A percentile compares a stretch with the other conserved stretches of the same genome.
Evolutionary conservation across 37 sponge, comb jelly and placozoan genomes (phyloP).

Genomic region (Eunapius fragilis): DNA sequence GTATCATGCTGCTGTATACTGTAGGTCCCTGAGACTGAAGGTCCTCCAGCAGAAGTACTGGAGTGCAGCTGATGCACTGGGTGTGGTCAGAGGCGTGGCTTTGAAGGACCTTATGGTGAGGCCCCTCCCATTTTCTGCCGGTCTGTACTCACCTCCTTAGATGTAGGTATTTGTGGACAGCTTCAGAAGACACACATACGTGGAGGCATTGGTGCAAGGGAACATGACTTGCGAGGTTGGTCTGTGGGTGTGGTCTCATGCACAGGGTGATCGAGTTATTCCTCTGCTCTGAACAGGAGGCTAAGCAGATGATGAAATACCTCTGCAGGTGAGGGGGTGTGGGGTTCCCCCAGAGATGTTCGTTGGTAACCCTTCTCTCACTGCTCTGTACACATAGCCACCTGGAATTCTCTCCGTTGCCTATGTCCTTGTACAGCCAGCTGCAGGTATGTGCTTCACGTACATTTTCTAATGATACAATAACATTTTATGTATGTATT

Average conservation of each 20-base stretch:
- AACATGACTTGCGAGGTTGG: conserved; percentile 52
- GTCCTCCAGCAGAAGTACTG: conserved; percentile 14
- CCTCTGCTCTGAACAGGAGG: conserved; percentile 14
- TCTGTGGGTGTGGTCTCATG: background rate
- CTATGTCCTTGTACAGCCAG: background rate
- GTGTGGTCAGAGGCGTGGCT: conserved; percentile 3
- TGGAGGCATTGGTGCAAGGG: conserved; percentile 66
- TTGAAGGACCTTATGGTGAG: conserved; percentile 4
- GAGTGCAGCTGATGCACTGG: conserved; percentile 15
- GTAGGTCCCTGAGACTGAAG: conserved; percentile 26
- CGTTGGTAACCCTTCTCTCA: background rate
- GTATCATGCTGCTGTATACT: no score
- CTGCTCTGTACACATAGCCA: background rate
- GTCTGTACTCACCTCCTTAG: no score
- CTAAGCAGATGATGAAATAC: conserved; percentile 29
- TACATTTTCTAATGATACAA: background rate
- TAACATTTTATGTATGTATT: no score
- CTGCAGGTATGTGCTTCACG: background rate
- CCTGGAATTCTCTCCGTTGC: background rate
- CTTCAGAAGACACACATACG: conserved; percentile 30
- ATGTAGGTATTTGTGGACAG: conserved; percentile 28
- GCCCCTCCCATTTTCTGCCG: no score
- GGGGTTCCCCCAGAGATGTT: background rate
- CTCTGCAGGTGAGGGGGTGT: background rate
- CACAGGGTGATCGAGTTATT: background rate